Base-by-base conservation (phyloP, 2,797 vertebrate genomes). In the Enteromius anoplus region DNA sequence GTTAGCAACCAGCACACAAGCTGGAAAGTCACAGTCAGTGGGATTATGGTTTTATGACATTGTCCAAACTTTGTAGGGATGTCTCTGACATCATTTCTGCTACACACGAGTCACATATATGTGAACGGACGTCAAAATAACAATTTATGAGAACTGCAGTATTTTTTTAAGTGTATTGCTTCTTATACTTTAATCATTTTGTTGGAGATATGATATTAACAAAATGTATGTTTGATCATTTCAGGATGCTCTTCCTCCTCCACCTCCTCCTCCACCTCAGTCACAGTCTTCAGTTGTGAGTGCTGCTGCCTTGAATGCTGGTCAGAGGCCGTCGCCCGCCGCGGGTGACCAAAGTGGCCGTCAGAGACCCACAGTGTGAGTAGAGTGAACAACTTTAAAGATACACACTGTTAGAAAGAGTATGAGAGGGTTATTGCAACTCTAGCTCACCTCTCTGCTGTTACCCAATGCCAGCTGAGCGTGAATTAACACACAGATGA, bases 311-410 rank as follows among this genome's bases (percentile, higher is more conserved):
- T 88, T 95, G 76, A 93, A 94, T 78, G 89, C 93, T 0, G 92
- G 94, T 85, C 96, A 96, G 85, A 97, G 97, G 88, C 94, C 97
- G 65, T 83, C 93, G 85, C 92, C 94, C 49, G 94, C 93, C 87
- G 87, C 94, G 78, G 55, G 92, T 62, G 98, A 99, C 83, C 98
- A 98, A 92, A 93, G 93, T 86, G 90, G 97, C 83, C 93, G 95
- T 91, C 95, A 96, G 91, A 97, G 97, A 89, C 98, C 98, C 86
- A 98, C 96, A 84, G 97, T 99, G 98, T 99, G 94, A 98, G 98
- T 97, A 55, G 19, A 83, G 34, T 37, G 21, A 47, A 79, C 77
- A 69, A 42, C 15, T 58, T 70, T 23, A 32, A 23, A 19, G 34
- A 26, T 26, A 1, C 34, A 60, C 42, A 26, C 23, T 45, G 26